These are phyloP conservation scores for Brachyptera putata DNA, from an alignment of 2,888 invertebrate genomes.

Conservation along the genomic window DNA sequence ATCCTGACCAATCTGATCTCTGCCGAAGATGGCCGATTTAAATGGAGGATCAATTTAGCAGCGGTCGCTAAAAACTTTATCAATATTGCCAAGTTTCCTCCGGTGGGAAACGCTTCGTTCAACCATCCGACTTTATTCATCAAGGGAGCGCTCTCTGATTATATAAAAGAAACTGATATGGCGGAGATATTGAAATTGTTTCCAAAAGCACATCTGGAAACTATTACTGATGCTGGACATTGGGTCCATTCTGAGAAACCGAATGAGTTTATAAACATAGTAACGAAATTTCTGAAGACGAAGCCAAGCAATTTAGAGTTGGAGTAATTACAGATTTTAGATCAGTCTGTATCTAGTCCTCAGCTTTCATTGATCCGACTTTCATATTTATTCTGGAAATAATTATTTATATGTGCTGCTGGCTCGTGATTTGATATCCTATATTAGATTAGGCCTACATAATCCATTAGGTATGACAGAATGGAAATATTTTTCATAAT, in stretches of 20 bases:
- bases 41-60: constrained; percentile 78
- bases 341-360: no score
- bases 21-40: constrained; percentile 56
- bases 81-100: constrained; percentile 63
- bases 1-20: constrained; percentile 81
- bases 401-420: no score
- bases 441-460: no score
- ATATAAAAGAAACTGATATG: constrained; percentile 66
- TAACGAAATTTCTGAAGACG: constrained; percentile 55
- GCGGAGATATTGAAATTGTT: constrained; percentile 64
- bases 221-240: constrained; percentile 80
- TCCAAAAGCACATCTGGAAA: constrained; percentile 63
- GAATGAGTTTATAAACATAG: constrained; percentile 62
- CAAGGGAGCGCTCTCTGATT: constrained; percentile 78
- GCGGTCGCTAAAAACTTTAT: constrained; percentile 64
- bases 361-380: no score
- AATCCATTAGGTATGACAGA: no score
- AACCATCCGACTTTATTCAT: constrained; percentile 67
- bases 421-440: no score
- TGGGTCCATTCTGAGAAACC: constrained; percentile 94
- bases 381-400: no score
- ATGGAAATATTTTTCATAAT: no score
- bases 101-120: not conserved
- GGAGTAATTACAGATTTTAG: no score
- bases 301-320: not conserved